A percentile compares a stretch with the other conserved stretches of the same genome.
phyloP scores from a whole-genome alignment of 2,888 invertebrate species.

The Spatulosminthurus flaviceps region DNA sequence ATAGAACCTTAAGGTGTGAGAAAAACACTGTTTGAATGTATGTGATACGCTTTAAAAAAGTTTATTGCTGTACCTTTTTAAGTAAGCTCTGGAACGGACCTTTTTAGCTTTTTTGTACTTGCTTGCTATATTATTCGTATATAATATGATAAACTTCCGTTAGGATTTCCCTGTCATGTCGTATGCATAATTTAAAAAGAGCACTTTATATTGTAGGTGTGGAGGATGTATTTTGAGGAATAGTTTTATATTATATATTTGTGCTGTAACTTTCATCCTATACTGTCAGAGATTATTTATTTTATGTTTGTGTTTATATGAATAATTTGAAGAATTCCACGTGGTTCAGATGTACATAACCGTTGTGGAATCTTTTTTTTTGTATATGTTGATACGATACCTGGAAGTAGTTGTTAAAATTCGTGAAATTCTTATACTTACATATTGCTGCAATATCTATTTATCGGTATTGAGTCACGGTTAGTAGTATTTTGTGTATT shows the following conservation, averaged over 20 bases:
- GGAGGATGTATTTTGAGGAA: conserved; percentile 9
- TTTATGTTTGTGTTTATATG: conserved; percentile 7
- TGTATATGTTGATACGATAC: no score
- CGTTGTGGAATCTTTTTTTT: no score
- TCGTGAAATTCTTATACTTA: no score
- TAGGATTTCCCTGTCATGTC: neutral
- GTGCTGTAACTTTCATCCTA: conserved; percentile 9
- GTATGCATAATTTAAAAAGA: neutral
- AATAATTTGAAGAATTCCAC: neutral
- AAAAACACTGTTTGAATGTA: no score
- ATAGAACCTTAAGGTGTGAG: no score
- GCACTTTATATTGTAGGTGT: conserved; percentile 9
- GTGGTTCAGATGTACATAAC: neutral
- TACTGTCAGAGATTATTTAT: conserved; percentile 46
- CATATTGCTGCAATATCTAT: neutral
- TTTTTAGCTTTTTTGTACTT: no score
- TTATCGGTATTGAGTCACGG: neutral
- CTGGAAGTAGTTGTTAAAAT: no score
- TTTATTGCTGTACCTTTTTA: no score
- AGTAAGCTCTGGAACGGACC: no score
- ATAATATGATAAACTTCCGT: neutral
- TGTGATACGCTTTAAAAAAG: no score
- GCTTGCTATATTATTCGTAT: neutral
- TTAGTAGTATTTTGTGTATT: neutral
- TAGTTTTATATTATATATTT: neutral